phyloP scores from a whole-genome alignment of 2,797 vertebrate species.

The Pangasius sanitwongsei region DNA sequence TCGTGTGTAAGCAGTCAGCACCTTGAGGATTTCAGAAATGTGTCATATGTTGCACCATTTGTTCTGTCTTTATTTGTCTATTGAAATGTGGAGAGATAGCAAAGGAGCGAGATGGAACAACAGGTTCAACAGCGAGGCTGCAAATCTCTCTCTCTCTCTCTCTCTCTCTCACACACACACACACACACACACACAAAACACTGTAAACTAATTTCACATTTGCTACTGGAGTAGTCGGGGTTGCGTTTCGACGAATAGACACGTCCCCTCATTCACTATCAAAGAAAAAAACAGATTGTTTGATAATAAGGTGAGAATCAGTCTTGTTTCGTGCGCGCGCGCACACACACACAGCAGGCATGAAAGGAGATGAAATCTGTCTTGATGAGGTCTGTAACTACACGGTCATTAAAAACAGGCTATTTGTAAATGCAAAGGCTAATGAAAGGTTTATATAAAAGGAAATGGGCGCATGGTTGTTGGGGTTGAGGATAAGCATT shows the following conservation, averaged over 20 bases:
- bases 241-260: background rate
- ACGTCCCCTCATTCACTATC: constrained; percentile 34
- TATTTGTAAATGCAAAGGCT: background rate
- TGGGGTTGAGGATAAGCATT: background rate
- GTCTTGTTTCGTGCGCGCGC: background rate
- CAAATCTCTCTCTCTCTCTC: background rate
- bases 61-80: background rate
- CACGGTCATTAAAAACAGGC: background rate
- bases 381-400: background rate
- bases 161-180: background rate
- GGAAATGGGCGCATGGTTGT: background rate
- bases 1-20: background rate
- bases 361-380: background rate
- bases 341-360: background rate
- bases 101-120: constrained; percentile 30
- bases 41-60: background rate
- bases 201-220: background rate
- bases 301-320: background rate
- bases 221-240: background rate
- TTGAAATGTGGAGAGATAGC: background rate
- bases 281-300: background rate
- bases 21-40: background rate
- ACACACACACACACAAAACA: constrained; percentile 24
- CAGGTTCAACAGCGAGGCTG: background rate
- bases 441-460: background rate